These are phyloP conservation scores for Cervus canadensis DNA, from an alignment of 2,113 vertebrate species.

Conservation along the genomic window DNA sequence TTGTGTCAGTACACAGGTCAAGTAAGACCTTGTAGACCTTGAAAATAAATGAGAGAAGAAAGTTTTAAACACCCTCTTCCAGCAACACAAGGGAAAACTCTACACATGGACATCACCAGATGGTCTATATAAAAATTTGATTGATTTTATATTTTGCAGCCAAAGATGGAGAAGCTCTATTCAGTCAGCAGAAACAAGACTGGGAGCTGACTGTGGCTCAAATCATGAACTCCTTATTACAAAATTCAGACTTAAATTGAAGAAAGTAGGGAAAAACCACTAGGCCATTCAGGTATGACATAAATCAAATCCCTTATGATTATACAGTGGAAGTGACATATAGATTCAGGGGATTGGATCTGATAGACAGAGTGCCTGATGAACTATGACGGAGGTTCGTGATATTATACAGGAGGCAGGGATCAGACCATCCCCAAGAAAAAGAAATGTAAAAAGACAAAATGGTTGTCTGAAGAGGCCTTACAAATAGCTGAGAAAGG, in stretches of 20 bases:
- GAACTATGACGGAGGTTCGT: fast-evolving
- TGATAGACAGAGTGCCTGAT: background rate
- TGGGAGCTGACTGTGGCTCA: background rate
- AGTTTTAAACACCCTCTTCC: background rate
- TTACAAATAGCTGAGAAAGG: background rate
- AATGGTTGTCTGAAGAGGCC: background rate
- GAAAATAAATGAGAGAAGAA: background rate
- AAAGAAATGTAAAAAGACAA: background rate
- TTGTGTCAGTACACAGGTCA: background rate
- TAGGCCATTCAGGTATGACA: background rate
- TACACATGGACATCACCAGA: background rate
- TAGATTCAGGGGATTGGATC: background rate
- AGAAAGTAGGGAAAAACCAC: background rate
- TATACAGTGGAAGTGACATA: background rate
- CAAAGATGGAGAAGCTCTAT: background rate
- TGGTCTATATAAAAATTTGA: background rate
- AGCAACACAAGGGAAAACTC: background rate
- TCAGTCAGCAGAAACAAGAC: background rate
- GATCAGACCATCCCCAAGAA: background rate
- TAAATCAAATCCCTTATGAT: background rate
- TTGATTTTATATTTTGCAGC: background rate
- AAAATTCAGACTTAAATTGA: background rate
- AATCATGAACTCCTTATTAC: background rate
- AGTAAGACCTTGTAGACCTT: background rate
- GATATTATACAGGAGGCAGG: background rate